Evolutionary conservation across 2,888 invertebrate genomes (phyloP), one percentile per base, ranked within the genome.

Genomic region (Prenolepis imparis): DNA sequence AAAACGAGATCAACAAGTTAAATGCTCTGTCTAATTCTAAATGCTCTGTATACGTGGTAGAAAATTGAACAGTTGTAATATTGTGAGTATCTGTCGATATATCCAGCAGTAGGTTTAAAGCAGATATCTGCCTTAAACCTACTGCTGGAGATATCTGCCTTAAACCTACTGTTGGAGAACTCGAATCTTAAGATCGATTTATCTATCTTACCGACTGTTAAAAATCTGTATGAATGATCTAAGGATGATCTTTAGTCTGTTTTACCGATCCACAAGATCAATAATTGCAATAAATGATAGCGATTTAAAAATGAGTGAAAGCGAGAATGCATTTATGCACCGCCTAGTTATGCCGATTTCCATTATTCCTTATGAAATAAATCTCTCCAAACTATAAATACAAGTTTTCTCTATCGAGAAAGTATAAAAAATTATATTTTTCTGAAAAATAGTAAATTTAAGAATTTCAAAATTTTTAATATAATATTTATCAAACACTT

Each of bases 251-350:
- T 11, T 70, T 9, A 24, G 15, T 72, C 86, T 84, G 61, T 67
- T 68, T 86, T 88, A 88, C 28, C 88, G 74, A 85, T 67, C 21
- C 12, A 9, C 9, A 24, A 12, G 24, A 81, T 64, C 24, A 41
- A 67, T 11, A 55, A 61, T 24, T 72, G 24, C 11, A 61, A 74
- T 36, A 11, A 75, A 63, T 0, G 59, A 18, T 32, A n/a, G 48
- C 18, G 21, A 28, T 32, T 36, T 24, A 3, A 32, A 64, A 72
- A 70, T 28, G 44, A 74, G 81, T 83, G 88, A 88, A 88, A 88
- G 83, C 63, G 63, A 80, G 32, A 82, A 55, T 74, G 59, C 28
- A 83, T 74, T 86, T 68, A 24, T 18, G 64, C 70, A 66, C 24
- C 32, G 44, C 9, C 44, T 36, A 36, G 4, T 68, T 59, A 78